Evolutionary conservation across 1,140 invertebrate species (phyloP), one percentile per base, ranked within the genome.

Genomic region (Panagrolaimus sp.): DNA sequence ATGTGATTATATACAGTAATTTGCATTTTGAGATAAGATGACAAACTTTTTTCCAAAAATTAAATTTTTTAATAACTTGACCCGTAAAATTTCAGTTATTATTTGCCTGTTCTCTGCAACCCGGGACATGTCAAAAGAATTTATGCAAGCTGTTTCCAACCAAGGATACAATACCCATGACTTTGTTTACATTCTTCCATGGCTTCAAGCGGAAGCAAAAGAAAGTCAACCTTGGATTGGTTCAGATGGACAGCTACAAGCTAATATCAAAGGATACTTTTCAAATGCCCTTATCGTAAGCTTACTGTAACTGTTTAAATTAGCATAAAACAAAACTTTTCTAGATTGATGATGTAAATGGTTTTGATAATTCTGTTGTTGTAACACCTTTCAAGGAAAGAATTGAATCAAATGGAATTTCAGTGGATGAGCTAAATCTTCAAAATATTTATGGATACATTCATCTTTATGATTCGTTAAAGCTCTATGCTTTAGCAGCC

Each of bases 161-260:
- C 45, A 67, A n/a, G 67, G 68, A 58, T 55, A 80, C 44, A 78
- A 80, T 47, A 78, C 68, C 43, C 65, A 71, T 64, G 78, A 79
- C 15, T 79, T 75, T 43, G 77, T 80, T 15, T 79, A 76, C 73
- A 73, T 79, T 68, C 68, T 79, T 15, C 77, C 77, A 1, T 79
- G 77, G 77, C 76, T 79, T n/a, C 74, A 75, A 62, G 77, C 78
- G 5, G 77, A 80, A 65, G 68, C 78, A 26, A 79, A 79, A 46
- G 77, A 79, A 63, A 32, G 52, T 1, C 65, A 70, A 4, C 77
- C 77, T 14, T 79, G 77, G 76, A 64, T 77, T 47, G 76, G 72
- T 24, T 32, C 75, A 15, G 76, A 78, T 65, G 77, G 77, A 15
- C 67, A 76, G 52, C 69, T 71, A 14, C 66, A 72, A 32, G 74